Evolutionary conservation across 2,797 vertebrate species (phyloP).

Genomic region (Chloroceryle amazona): DNA sequence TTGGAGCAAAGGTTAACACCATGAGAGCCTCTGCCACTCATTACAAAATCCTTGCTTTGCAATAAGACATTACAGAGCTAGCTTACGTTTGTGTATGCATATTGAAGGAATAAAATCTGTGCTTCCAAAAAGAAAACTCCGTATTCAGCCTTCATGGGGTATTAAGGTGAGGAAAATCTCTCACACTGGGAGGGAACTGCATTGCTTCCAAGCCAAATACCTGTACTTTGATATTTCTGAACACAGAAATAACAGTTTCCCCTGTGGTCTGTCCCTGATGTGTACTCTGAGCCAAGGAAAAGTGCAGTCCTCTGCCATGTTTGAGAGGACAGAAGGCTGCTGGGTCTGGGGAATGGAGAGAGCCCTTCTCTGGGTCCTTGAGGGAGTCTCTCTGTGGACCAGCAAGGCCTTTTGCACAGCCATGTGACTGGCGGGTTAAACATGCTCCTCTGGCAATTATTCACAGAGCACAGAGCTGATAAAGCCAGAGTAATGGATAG

Average conservation of each 20-base stretch:
- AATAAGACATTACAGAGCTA: neutral
- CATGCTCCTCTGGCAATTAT: neutral
- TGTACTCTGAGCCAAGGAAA: neutral
- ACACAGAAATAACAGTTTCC: neutral
- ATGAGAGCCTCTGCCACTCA: neutral
- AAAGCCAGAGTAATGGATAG: neutral
- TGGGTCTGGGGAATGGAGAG: neutral
- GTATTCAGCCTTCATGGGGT: neutral
- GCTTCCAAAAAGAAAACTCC: neutral
- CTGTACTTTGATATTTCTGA: neutral
- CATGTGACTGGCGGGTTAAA: neutral
- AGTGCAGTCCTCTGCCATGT: neutral
- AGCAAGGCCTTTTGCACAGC: neutral
- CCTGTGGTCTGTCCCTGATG: neutral
- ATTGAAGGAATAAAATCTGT: neutral
- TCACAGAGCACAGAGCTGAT: neutral
- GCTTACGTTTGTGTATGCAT: neutral
- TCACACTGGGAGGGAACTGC: neutral
- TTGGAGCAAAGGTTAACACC: neutral
- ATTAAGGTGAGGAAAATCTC: neutral
- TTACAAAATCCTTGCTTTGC: neutral
- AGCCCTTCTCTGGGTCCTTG: neutral
- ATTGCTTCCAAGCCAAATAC: neutral
- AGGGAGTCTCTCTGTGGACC: neutral
- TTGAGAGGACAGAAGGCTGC: neutral